A percentile compares a stretch with the other conserved stretches of the same genome.
Evolutionary conservation across 2,113 vertebrate species (phyloP).

Genomic region (Tamias sibiricus): DNA sequence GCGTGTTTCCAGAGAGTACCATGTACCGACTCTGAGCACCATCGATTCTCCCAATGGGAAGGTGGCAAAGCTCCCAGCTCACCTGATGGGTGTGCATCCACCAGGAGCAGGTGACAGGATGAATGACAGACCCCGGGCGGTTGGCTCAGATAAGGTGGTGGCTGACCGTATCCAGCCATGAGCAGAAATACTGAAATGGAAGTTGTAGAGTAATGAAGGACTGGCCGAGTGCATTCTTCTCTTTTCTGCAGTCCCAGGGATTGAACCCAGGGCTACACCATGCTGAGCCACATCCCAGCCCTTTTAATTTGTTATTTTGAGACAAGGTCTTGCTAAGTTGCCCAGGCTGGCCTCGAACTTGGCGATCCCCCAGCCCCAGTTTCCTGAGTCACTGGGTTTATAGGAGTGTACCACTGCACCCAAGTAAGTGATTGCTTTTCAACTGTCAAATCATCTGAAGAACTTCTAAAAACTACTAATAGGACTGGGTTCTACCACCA

Average conservation of each 20-base stretch:
- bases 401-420: too few species aligned
- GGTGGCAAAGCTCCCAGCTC: accelerated
- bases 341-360: too few species aligned
- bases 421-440: not conserved
- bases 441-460: not conserved
- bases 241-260: too few species aligned
- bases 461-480: not conserved
- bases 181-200: not conserved
- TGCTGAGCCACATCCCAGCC: too few species aligned
- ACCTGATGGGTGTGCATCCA: accelerated
- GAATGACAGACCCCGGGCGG: not conserved
- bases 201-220: not conserved
- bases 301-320: too few species aligned
- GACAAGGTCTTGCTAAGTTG: too few species aligned
- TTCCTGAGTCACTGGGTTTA: too few species aligned
- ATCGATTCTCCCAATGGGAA: not conserved
- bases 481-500: not conserved
- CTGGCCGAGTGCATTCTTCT: too few species aligned
- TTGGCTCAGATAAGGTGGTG: not conserved
- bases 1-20: not conserved
- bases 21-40: not conserved
- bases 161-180: not conserved
- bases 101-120: not conserved
- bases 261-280: too few species aligned
- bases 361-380: too few species aligned